Evolutionary conservation across 2,113 vertebrate genomes (phyloP).

Genomic region (Pycnonotus jocosus): DNA sequence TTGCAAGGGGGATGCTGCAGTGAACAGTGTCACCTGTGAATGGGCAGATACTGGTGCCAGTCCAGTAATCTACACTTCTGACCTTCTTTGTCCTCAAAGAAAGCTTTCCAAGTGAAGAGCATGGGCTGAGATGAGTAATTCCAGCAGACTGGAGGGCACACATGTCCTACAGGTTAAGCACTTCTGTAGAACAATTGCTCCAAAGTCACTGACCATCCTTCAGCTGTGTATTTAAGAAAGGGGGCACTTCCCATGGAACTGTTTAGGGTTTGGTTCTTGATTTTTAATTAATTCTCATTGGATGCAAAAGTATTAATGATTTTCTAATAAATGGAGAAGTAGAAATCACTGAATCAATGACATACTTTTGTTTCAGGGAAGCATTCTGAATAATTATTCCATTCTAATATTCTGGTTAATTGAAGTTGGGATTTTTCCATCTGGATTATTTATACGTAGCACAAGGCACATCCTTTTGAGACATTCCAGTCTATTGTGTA

Average conservation of each 20-base stretch:
- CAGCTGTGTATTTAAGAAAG: not conserved
- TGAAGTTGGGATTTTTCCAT: not conserved
- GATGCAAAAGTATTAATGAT: not conserved
- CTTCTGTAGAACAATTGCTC: not conserved
- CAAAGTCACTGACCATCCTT: not conserved
- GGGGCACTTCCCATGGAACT: not conserved
- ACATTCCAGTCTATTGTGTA: not conserved
- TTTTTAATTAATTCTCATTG: not conserved
- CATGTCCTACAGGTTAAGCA: accelerated
- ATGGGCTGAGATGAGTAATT: accelerated
- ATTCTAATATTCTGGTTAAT: not conserved
- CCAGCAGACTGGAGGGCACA: not conserved
- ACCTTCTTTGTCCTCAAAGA: not conserved
- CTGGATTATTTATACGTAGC: not conserved
- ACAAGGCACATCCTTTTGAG: not conserved
- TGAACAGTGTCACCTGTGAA: not conserved
- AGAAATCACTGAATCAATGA: not conserved
- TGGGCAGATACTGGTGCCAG: not conserved
- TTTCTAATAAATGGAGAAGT: not conserved
- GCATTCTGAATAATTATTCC: not conserved
- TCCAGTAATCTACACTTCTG: not conserved
- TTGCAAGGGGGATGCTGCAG: not conserved
- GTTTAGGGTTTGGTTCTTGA: not conserved
- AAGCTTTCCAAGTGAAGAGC: not conserved
- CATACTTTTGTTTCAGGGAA: not conserved